These are phyloP conservation scores for Drosophila infuscata DNA, from an alignment of 2,888 invertebrate species.

Conservation along the genomic window DNA sequence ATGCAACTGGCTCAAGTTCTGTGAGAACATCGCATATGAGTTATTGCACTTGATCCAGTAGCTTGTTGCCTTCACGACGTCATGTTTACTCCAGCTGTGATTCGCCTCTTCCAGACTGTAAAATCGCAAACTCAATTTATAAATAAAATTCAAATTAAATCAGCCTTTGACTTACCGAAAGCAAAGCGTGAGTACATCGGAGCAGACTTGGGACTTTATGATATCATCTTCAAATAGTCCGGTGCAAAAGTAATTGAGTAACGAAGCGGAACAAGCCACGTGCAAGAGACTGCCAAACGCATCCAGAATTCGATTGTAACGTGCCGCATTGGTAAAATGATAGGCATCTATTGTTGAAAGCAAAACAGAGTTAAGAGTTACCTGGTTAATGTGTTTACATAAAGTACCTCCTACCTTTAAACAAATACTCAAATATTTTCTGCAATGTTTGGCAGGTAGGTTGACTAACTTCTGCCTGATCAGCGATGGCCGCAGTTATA, in stretches of 20 bases:
- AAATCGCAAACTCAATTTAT: not conserved
- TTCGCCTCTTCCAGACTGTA: conserved; percentile 45
- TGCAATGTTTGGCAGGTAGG: conserved; percentile 31
- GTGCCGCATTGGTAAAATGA: conserved; percentile 39
- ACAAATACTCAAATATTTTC: conserved; percentile 53
- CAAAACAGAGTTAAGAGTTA: not conserved
- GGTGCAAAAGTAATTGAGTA: conserved; percentile 47
- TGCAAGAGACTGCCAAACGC: conserved; percentile 48
- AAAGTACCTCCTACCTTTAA: conserved; percentile 42
- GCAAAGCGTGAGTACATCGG: conserved; percentile 62
- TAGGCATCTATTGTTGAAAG: conserved; percentile 38
- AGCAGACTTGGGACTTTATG: conserved; percentile 49
- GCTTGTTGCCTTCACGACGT: conserved; percentile 14
- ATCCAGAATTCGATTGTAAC: conserved; percentile 57
- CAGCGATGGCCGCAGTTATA: conserved; percentile 37
- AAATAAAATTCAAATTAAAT: not conserved
- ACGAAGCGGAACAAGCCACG: conserved; percentile 7
- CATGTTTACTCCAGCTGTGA: conserved; percentile 34
- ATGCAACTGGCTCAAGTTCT: conserved; percentile 48
- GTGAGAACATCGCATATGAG: conserved; percentile 58
- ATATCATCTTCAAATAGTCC: conserved; percentile 48
- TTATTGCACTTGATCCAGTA: conserved; percentile 60
- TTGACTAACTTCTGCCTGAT: conserved; percentile 19
- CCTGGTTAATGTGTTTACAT: not conserved
- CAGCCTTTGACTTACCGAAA: conserved; percentile 48